Evolutionary conservation across 2,113 vertebrate genomes (phyloP).

Genomic region (Pseudorectes ferrugineus): DNA sequence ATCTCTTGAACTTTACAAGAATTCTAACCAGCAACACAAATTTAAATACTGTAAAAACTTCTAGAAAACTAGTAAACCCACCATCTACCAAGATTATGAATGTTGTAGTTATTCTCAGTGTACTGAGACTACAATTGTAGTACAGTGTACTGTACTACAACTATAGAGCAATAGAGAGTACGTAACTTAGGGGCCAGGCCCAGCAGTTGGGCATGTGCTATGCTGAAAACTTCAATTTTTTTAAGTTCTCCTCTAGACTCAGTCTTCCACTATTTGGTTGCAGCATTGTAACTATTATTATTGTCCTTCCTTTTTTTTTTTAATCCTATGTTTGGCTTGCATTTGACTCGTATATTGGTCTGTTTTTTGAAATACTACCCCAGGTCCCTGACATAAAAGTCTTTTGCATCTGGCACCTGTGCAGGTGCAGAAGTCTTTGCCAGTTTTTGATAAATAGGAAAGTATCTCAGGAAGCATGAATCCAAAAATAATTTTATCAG

Average conservation of each 20-base stretch:
- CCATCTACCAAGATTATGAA: background rate
- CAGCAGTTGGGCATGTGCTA: too few relatives aligned
- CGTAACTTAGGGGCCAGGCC: accelerated
- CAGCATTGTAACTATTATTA: background rate
- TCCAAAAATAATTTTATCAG: conserved; percentile 19
- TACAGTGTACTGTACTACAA: background rate
- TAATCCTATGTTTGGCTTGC: background rate
- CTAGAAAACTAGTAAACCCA: background rate
- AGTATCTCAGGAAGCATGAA: background rate
- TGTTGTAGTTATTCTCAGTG: background rate
- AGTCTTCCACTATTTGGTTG: background rate
- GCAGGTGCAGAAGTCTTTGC: background rate
- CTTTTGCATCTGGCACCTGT: background rate
- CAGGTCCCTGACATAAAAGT: background rate
- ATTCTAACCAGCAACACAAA: background rate
- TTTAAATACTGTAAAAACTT: background rate
- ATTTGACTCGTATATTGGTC: accelerated
- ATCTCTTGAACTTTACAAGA: background rate
- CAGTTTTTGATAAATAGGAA: background rate
- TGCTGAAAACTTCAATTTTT: background rate
- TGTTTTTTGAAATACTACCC: background rate
- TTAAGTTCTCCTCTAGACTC: background rate
- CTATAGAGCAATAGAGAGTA: background rate
- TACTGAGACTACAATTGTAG: background rate
- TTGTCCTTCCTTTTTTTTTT: background rate